A percentile compares a stretch with the other conserved stretches of the same genome.
Evolutionary conservation across 2,113 vertebrate genomes (phyloP).

Genomic region (Mandrillus leucophaeus): DNA sequence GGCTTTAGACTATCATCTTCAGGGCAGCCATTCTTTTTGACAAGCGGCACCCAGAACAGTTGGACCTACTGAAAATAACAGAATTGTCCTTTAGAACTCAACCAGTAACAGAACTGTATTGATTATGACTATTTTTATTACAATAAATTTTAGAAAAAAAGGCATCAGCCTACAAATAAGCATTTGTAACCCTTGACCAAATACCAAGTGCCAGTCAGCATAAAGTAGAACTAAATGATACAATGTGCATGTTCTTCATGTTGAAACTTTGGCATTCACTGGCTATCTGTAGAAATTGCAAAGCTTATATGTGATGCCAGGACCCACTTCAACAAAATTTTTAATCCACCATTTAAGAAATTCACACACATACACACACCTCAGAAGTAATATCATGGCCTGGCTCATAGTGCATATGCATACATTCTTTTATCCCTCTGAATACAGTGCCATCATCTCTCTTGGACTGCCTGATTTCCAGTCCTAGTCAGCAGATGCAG

Average conservation of each 20-base stretch:
- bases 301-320: background rate
- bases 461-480: background rate
- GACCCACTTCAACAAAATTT: background rate
- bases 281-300: background rate
- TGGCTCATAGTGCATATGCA: background rate
- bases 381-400: background rate
- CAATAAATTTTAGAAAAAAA: background rate
- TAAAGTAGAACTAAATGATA: background rate
- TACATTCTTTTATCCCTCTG: background rate
- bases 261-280: background rate
- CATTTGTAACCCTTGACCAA: background rate
- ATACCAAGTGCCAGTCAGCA: background rate
- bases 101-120: background rate
- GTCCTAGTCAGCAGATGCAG: background rate
- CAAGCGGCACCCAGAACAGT: background rate
- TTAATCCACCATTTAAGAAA: background rate
- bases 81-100: background rate
- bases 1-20: background rate
- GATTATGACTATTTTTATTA: background rate
- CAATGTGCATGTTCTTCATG: background rate
- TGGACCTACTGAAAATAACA: background rate
- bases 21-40: background rate
- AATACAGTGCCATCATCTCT: background rate
- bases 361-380: background rate
- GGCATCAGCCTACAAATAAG: background rate